Evolutionary conservation across 1,140 invertebrate genomes (phyloP).

Genomic region (Caerostris extrusa): DNA sequence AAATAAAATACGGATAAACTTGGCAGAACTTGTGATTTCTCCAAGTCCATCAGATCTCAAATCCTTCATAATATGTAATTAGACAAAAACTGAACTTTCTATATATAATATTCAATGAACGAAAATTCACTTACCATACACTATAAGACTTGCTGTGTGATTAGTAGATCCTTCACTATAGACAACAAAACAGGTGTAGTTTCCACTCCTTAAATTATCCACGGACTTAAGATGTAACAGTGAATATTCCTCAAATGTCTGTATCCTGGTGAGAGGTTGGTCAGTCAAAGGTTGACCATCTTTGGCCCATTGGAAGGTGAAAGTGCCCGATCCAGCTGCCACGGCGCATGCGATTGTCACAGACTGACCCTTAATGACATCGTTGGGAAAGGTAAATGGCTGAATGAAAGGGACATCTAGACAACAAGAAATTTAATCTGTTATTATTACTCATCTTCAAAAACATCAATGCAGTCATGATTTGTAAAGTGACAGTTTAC

Average conservation of each 20-base stretch:
- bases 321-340: slow-evolving; percentile 18
- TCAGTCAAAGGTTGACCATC: slow-evolving; percentile 79
- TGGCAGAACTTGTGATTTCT: no score
- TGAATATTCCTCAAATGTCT: slow-evolving; percentile 55
- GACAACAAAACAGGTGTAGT: slow-evolving; percentile 88
- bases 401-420: slow-evolving; percentile 54
- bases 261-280: slow-evolving; percentile 42
- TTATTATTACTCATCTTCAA: neutral
- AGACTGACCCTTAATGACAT: slow-evolving; percentile 64
- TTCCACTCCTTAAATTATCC: slow-evolving; percentile 82
- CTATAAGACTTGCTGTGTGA: slow-evolving; percentile 83
- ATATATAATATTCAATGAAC: no score
- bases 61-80: no score
- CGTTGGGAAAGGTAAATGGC: slow-evolving; percentile 74
- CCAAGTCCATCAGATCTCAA: no score
- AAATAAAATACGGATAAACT: no score
- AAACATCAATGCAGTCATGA: no score
- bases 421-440: neutral
- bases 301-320: slow-evolving; percentile 81
- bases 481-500: no score
- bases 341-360: slow-evolving; percentile 69
- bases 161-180: slow-evolving; percentile 86
- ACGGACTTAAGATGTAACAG: slow-evolving; percentile 37
- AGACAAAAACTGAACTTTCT: no score
- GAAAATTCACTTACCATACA: slow-evolving; percentile 70